Base-by-base conservation (phyloP, 2,888 invertebrate species). In the Rutpela maculata region DNA sequence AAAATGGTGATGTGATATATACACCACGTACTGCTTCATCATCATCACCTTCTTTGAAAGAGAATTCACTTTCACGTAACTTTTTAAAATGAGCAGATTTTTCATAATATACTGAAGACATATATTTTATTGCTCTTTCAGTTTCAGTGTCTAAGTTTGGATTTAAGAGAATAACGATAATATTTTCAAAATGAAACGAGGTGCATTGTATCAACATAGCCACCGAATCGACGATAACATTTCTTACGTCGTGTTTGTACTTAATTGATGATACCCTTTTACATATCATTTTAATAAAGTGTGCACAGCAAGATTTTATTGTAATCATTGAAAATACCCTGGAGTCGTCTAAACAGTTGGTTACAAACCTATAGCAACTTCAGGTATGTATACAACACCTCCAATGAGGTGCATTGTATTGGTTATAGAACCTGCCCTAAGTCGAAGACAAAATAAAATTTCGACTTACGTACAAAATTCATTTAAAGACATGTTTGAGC, bases 201-300 rank as follows among this genome's bases (percentile, higher is more conserved):
- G 38, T 19, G 19, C 57, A 17, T 22, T 59, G 59, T 11, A 71
- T 18, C 50, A 62, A 26, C 4, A 71, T 60, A 5, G 38, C 59
- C 10, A 71, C 60, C 17, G 59, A 38, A 35, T 71, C 62, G 22
- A 59, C 22, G 12, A 59, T 71, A 2, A 59, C 43, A n/a, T 60
- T 43, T 60, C 19, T 71, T n/a, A 38, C 6, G 6, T 26, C 38
- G 6, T 0, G 9, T 11, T 59, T 57, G 1, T 22, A 17, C 38
- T 71, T 71, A 12, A 55, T 22, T 56, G 12, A 12, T n/a, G 56
- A 15, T 15, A 35, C 7, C 31, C 19, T 71, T 19, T 17, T 50
- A 17, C 59, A 59, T 31, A 71, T 26, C 71, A 60, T 71, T 43
- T 71, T 71, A 7, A 62, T 68, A 26, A 68, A 68, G 11, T 68